Conservation (phyloP, 1,140 invertebrate genomes). For the Leptinotarsa lineolata region DNA sequence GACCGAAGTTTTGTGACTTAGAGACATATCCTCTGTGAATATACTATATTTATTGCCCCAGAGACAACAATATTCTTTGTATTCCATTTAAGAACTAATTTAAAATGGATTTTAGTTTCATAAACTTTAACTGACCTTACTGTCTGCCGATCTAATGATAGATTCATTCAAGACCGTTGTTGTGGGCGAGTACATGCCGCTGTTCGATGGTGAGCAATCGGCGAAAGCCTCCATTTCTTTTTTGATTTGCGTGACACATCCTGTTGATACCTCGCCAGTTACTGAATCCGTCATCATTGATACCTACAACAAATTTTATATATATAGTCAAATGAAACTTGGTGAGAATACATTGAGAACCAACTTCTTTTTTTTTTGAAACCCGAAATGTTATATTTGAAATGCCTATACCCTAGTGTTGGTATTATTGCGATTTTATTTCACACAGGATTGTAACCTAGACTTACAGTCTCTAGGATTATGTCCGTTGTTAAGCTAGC, state of each 20-base stretch:
- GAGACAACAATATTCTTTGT: no score
- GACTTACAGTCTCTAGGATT: no score
- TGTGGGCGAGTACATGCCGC: constrained; percentile 63
- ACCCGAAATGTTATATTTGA: no score
- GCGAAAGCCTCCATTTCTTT: constrained; percentile 62
- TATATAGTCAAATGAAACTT: background rate
- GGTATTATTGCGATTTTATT: no score
- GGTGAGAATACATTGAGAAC: background rate
- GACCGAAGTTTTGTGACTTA: no score
- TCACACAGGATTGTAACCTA: no score
- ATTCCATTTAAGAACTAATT: no score
- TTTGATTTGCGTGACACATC: constrained; percentile 61
- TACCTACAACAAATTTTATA: constrained; percentile 57
- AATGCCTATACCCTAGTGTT: no score
- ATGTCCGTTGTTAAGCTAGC: no score
- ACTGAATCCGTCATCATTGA: constrained; percentile 64
- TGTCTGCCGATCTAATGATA: constrained; percentile 43
- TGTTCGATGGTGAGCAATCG: constrained; percentile 61
- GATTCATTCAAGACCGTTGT: constrained; percentile 55
- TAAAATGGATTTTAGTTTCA: no score
- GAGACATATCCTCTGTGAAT: no score
- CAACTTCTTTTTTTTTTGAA: background rate
- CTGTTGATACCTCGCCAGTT: constrained; percentile 57
- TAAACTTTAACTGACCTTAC: constrained; percentile 26
- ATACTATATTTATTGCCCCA: no score